Evolutionary conservation across 2,888 invertebrate genomes (phyloP).

Genomic region (Gibbula magus): DNA sequence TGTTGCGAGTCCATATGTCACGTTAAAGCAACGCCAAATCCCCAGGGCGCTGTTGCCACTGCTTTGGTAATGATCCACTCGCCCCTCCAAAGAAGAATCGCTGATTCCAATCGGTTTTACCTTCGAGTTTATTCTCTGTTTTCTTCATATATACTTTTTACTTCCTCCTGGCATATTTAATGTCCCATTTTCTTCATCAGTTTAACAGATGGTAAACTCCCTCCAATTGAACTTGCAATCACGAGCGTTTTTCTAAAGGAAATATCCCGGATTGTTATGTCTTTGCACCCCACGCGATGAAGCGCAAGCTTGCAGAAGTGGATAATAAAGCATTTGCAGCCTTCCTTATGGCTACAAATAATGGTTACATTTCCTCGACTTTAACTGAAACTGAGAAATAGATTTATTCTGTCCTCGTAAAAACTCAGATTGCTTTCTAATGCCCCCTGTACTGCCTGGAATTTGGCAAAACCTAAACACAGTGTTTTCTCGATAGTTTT

Average conservation of each 20-base stretch:
- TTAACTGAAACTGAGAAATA: neutral
- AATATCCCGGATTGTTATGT: slow-evolving; percentile 4
- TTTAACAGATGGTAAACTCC: slow-evolving; percentile 13
- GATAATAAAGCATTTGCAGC: neutral
- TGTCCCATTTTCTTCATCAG: neutral
- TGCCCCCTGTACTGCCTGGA: neutral
- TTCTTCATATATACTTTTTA: neutral
- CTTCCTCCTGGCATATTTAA: neutral
- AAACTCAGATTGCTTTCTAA: neutral
- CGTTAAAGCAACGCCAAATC: neutral
- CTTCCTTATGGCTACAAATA: neutral
- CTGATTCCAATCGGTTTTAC: neutral
- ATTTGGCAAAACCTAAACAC: neutral
- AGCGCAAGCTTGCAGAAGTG: neutral
- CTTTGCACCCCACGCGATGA: slow-evolving; percentile 5
- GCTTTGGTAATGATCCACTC: neutral
- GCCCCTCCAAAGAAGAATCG: neutral
- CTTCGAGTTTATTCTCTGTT: neutral
- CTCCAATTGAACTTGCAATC: neutral
- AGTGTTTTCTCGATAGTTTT: no score
- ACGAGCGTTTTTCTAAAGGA: neutral
- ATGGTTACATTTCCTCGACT: neutral
- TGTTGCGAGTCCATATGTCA: neutral
- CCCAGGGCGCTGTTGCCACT: neutral
- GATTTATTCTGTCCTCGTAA: slow-evolving; percentile 3